A percentile compares a stretch with the other conserved stretches of the same genome.
Evolutionary conservation across 2,113 vertebrate genomes (phyloP).

Genomic region (Heteronetta atricapilla): DNA sequence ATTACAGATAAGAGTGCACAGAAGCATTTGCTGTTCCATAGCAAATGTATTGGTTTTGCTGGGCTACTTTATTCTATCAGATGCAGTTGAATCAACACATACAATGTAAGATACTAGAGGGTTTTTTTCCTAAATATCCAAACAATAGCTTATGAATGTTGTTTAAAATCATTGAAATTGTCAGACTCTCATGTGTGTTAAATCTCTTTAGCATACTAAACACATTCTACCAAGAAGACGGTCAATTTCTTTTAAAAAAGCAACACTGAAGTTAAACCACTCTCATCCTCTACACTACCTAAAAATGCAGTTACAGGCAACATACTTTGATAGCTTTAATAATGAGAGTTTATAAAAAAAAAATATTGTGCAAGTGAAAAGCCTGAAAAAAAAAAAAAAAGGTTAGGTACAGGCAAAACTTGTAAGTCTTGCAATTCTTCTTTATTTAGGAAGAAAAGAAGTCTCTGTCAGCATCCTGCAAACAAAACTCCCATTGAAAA

Average conservation of each 20-base stretch:
- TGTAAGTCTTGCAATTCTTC: not conserved
- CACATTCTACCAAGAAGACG: not conserved
- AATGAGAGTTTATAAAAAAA: not conserved
- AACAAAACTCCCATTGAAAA: slow-evolving; percentile 23
- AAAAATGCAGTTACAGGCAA: not conserved
- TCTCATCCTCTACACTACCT: not conserved
- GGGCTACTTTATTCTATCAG: not conserved
- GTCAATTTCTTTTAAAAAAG: not conserved
- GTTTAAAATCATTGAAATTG: not conserved
- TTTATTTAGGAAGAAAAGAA: not conserved
- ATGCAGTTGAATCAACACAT: not conserved
- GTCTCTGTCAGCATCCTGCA: not conserved
- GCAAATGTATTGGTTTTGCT: not conserved
- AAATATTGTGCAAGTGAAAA: not conserved
- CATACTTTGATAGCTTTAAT: not conserved
- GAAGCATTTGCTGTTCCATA: not conserved
- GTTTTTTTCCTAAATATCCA: not conserved
- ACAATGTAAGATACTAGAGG: not conserved
- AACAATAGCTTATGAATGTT: not conserved
- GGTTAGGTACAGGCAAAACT: not conserved
- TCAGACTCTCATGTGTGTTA: not conserved
- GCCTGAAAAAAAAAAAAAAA: not conserved
- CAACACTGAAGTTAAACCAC: not conserved
- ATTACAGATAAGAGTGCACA: not conserved
- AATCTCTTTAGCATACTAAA: not conserved